Evolutionary conservation across 2,113 vertebrate genomes (phyloP), one percentile per base, ranked within the genome.

Genomic region (Gnathochromis pfefferi): DNA sequence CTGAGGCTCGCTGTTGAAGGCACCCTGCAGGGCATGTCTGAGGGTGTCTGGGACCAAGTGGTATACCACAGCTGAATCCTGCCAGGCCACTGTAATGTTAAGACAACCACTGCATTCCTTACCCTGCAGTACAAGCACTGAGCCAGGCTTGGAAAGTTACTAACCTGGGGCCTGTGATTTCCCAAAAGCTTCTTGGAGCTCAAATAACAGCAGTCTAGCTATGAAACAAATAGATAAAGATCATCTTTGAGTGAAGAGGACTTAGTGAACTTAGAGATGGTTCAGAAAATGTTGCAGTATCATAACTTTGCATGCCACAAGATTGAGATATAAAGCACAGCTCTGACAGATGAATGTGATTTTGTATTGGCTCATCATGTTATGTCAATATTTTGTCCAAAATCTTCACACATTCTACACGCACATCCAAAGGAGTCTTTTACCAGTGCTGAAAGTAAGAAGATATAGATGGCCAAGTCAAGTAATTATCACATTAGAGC

Each of bases 81-180:
- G 89, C 94, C 95, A 94, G 94, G 92, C 89, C 92, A 93, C 95
- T 95, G 93, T 95, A 86, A 92, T 93, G 90, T 92, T 95, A 94
- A 94, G 94, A 94, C 91, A 96, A 95, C 94, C 92, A 49, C 91
- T 91, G 91, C 95, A 95, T 95, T 96, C 93, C 92, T 93, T 63
- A 81, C 87, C 55, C 85, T 86, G 90, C 90, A 93, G 84, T 82
- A 70, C 57, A 87, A 94, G 89, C 86, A 63, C 58, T 33, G 54
- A 88, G 85, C 85, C 70, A 82, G 85, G 85, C 80, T 84, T 92
- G 93, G 93, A 94, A 94, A 93, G 90, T 92, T 94, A 95, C 91
- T 23, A 33, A 93, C 83, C 81, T 65, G 85, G 81, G 87, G 91
- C 87, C 91, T 85, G 57, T 21, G 58, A n/a, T 83, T 91, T 90